phyloP scores from a whole-genome alignment of 2,113 vertebrate species.

The Sceloporus undulatus region DNA sequence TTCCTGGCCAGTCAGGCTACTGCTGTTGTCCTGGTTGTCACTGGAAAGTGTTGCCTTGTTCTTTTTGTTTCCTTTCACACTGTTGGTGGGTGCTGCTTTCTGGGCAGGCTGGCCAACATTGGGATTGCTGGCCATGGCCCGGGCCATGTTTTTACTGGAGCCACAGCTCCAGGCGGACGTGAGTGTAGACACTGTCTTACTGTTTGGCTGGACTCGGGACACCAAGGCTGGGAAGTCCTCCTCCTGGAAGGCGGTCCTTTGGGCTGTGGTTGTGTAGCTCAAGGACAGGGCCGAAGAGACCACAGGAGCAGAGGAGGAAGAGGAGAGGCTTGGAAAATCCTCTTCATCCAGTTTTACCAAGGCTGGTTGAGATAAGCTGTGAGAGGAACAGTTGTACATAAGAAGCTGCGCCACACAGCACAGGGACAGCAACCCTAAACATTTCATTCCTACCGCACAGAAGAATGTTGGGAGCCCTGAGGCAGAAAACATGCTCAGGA shows the following conservation, averaged over 20 bases:
- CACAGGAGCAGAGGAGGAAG: constrained; percentile 52
- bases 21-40: constrained; percentile 70
- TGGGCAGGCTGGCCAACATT: constrained; percentile 75
- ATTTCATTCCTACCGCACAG: no score
- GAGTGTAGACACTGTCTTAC: constrained; percentile 75
- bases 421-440: background rate
- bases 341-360: constrained; percentile 88
- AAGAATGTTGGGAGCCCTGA: no score
- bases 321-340: constrained; percentile 93
- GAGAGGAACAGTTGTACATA: background rate
- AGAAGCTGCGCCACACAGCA: background rate
- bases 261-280: constrained; percentile 78
- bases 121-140: constrained; percentile 62
- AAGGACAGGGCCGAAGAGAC: constrained; percentile 76
- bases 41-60: constrained; percentile 69
- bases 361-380: constrained; percentile 69
- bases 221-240: constrained; percentile 97
- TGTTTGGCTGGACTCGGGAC: constrained; percentile 81
- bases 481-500: no score
- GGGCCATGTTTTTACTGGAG: constrained; percentile 77
- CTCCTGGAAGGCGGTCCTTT: constrained; percentile 88
- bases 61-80: constrained; percentile 68
- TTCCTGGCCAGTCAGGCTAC: constrained; percentile 84
- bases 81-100: constrained; percentile 77
- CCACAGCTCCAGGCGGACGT: constrained; percentile 87